Evolutionary conservation across 2,888 invertebrate genomes (phyloP), one percentile per base, ranked within the genome.

Genomic region (Eurytoma adleriae): DNA sequence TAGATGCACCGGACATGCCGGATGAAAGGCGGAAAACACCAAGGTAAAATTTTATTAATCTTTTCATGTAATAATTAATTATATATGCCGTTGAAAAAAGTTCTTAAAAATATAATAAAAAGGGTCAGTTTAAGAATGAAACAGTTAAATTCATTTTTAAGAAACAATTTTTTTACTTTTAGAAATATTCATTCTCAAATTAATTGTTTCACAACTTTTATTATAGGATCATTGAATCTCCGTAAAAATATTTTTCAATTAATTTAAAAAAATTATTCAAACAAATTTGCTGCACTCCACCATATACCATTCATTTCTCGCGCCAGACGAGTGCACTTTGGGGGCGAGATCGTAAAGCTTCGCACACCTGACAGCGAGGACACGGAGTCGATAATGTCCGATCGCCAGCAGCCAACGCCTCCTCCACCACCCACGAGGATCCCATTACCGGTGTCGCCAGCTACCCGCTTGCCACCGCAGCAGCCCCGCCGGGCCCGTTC

Each of bases 341-440:
- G 96, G 4, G 96, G 96, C n/a, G 96, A 96, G 91, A 93, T 96
- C 83, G 95, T 96, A 3, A 96, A 96, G 92, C 93, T 96, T 90
- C 92, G 96, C 82, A 96, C 96, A 16, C 96, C 96, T 0, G 96
- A 96, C 84, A 96, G 96, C 89, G 96, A 96, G 87, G 94, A 94
- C 74, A 91, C 94, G 48, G 83, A 81, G 18, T 84, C 85, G 20
- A 59, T 82, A 3, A 14, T 69, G 1, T 79, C 79, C 18, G 69
- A 75, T 24, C 13, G n/a, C 2, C 50, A 62, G 10, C 64, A 54
- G 10, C 48, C 30, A 48, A 16, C 57, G n/a, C 20, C 20, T 54
- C 13, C 54, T 56, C 69, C 83, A 1, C 80, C 84, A 13, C 86
- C 86, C 14, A 89, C 90, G 0, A 87, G 86, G 83, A 93, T 93